Evolutionary conservation across 2,888 invertebrate genomes (phyloP), one percentile per base, ranked within the genome.

Genomic region (Pachymerium ferrugineum): DNA sequence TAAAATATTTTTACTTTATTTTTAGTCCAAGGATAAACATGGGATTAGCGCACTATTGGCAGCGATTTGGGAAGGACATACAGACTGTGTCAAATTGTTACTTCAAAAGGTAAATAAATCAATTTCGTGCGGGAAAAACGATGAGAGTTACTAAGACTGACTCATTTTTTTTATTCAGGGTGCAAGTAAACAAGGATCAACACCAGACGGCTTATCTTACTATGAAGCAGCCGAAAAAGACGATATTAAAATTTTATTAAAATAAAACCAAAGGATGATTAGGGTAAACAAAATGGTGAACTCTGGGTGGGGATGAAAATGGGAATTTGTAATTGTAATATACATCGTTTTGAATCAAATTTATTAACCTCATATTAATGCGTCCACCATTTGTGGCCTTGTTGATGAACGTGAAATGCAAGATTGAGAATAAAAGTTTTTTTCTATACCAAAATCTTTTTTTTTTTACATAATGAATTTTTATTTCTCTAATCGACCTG

Each of bases 61-160:
- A 78, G 97, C 97, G 74, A 93, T 97, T 80, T 98, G 94, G 93
- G 97, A 98, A 85, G 94, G 94, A 28, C 97, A 97, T 82, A 91
- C 90, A 73, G 89, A 90, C 76, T 94, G 95, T 85, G 97, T 97
- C 12, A 89, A 92, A 83, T 85, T 94, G 77, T 86, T 98, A 78
- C 82, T 97, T 76, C 89, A 91, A 83, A 90, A 92, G 86, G 94
- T 94, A 85, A 86, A 87, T 81, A 6, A 25, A n/a, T 19, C 22
- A 54, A 35, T 35, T 35, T n/a, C n/a, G n/a, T n/a, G n/a, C n/a
- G n/a, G n/a, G n/a, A n/a, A n/a, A 33, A 33, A 33, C 12, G 12
- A 33, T 8, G 12, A 33, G 6, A 33, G 33, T 8, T 8, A 33
- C 33, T n/a, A n/a, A n/a, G n/a, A n/a, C 33, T 33, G 6, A 33